Evolutionary conservation across 2,113 vertebrate genomes (phyloP).

Genomic region (Clupea harengus): DNA sequence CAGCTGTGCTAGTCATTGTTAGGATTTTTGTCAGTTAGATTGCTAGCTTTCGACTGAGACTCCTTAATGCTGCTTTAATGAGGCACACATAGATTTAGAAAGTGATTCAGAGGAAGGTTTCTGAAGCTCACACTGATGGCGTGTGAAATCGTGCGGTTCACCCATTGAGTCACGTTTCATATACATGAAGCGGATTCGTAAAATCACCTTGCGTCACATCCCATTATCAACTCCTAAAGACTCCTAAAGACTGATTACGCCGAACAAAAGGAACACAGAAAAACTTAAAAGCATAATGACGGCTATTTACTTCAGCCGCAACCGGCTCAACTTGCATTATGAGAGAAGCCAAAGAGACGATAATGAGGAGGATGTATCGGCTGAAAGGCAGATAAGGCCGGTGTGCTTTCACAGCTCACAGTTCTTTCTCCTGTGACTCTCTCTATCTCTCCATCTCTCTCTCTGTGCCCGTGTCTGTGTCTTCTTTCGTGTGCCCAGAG

Average conservation of each 20-base stretch:
- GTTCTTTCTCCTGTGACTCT: too few species aligned
- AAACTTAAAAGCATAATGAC: too few species aligned
- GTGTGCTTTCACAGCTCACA: too few species aligned
- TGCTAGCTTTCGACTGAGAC: background rate
- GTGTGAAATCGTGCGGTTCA: background rate
- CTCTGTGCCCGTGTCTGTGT: background rate
- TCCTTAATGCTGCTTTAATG: background rate
- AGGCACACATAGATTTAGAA: background rate
- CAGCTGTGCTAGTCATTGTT: too few species aligned
- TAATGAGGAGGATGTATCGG: too few species aligned
- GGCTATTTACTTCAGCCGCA: too few species aligned
- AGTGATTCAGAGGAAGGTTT: background rate
- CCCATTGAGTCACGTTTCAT: background rate
- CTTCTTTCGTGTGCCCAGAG: background rate
- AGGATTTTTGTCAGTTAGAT: too few species aligned
- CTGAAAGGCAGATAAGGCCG: too few species aligned
- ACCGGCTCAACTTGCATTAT: too few species aligned
- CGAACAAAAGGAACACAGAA: too few species aligned
- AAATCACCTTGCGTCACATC: background rate
- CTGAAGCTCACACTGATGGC: background rate
- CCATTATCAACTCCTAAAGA: background rate
- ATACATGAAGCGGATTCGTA: background rate
- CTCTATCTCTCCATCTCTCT: background rate
- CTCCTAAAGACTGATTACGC: too few species aligned
- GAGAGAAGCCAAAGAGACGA: too few species aligned